Evolutionary conservation across 37 sponge, comb jelly and placozoan species (phyloP), one percentile per base, ranked within the genome.

Genomic region (Diacarnus erythraeanus): DNA sequence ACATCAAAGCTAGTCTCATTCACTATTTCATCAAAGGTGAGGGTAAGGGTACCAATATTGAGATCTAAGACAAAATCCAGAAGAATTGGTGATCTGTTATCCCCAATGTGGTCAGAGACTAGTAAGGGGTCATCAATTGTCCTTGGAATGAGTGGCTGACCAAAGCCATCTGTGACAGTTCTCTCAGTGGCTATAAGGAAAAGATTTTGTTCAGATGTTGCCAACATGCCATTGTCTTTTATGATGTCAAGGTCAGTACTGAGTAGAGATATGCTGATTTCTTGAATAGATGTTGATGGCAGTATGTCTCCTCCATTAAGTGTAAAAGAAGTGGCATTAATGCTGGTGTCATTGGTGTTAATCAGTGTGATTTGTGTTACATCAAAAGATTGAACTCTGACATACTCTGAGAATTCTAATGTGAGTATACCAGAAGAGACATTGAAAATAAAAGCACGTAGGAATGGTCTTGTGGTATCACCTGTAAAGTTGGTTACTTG

Each of bases 21-120:
- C 0, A 96, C 84, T 44, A 90, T 75, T 77, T 96, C 97, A 81
- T 84, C 71, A 75, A 92, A 96, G 20, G 78, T 74, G 20, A 96
- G 82, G 10, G 27, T 72, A 0, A 96, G 68, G 6, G 73, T 26
- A 9, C 91, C 97, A 42, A 68, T 38, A 74, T 96, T 90, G n/a
- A 93, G 74, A 80, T 96, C 94, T 76, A 96, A 73, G 17, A 58
- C 75, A 57, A 93, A 77, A 25, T 58, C 71, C 1, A 29, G 17
- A 1, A 96, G 68, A 63, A 36, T 34, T 57, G 97, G 97, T 17
- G 88, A 69, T 1, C 79, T 21, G 22, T 58, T 72, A 64, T 96
- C 97, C 21, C 71, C 80, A 59, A 70, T 63, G 66, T 91, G 88
- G 33, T 70, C 69, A 43, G 89, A 80, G 1, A 79, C 91, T 26